Evolutionary conservation across 2,113 vertebrate genomes (phyloP), one percentile per base, ranked within the genome.

Genomic region (Gobio gobio): DNA sequence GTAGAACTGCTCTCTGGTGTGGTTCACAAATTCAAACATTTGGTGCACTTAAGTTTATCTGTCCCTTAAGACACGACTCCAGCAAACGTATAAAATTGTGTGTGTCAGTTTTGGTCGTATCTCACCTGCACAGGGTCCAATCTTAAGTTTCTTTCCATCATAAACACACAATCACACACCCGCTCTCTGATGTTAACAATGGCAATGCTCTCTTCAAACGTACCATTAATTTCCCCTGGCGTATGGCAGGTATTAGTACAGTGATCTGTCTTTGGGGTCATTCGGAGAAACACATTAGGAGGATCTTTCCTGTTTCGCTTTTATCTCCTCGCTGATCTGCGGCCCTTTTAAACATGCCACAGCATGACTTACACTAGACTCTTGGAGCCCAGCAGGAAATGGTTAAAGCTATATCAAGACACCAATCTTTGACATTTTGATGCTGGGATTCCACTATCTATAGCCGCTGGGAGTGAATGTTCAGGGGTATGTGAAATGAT

Each of bases 191-290:
- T 40, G 68, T 84, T 51, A 51, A 64, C 76, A 80, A 51, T 49
- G 61, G 47, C 81, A 66, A 58, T 61, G 68, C 61, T 77, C 54
- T 33, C 68, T 79, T 84, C 70, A 77, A 77, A 84, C 29, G 18
- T 51, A 75, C 20, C 26, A 14, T 82, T 66, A 16, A 86, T 88
- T 84, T 88, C 82, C 82, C 72, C 70, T 77, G 85, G 86, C 61
- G 64, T 83, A 49, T n/a, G n/a, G 72, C 82, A 81, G 85, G 85
- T 18, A 82, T 82, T 82, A 82, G 79, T n/a, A 76, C 29, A 68
- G 66, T n/a, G 75, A 86, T 86, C 74, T 70, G 40, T 86, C 85
- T 43, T 74, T 5, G 26, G 78, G 82, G 59, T 82, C 54, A 78
- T 84, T 74, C 66, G 61, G 72, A 49, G 18, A 79, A 81, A 74